phyloP scores from a whole-genome alignment of 1,140 invertebrate species.

The Doryteuthis pealeii region DNA sequence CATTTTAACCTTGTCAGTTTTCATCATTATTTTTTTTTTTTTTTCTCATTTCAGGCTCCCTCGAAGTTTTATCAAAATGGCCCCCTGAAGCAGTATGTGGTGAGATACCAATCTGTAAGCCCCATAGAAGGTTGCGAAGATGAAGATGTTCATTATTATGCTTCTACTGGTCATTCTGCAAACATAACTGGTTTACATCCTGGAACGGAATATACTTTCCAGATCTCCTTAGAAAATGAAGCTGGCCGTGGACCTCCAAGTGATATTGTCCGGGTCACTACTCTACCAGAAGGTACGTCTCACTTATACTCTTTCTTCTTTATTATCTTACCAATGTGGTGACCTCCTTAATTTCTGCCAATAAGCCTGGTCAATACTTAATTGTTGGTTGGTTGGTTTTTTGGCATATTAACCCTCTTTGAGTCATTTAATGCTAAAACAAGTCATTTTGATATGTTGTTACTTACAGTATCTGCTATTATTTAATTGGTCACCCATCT shows the following conservation, averaged over 20 bases:
- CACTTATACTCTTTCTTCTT: not conserved
- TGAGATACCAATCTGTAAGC: conserved; percentile 14
- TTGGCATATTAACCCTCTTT: too few species aligned
- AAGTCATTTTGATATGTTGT: too few species aligned
- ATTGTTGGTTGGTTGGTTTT: too few species aligned
- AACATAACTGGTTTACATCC: conserved; percentile 29
- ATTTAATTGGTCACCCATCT: too few species aligned
- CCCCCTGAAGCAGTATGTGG: conserved; percentile 21
- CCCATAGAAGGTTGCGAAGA: not conserved
- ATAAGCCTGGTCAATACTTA: too few species aligned
- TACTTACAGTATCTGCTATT: too few species aligned
- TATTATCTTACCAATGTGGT: not conserved
- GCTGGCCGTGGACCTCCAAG: conserved; percentile 27
- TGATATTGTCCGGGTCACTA: conserved; percentile 9
- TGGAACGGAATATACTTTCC: conserved; percentile 36
- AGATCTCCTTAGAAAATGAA: conserved; percentile 33
- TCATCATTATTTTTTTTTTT: conserved; percentile 5
- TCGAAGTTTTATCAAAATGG: conserved; percentile 23
- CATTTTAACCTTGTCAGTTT: too few species aligned
- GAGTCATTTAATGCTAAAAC: too few species aligned
- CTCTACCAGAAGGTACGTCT: conserved; percentile 20
- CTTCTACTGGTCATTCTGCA: not conserved
- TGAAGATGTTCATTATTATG: not conserved
- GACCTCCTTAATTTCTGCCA: not conserved
- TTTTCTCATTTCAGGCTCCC: conserved; percentile 19